Evolutionary conservation across 2,888 invertebrate genomes (phyloP).

Genomic region (Limenitis camilla): DNA sequence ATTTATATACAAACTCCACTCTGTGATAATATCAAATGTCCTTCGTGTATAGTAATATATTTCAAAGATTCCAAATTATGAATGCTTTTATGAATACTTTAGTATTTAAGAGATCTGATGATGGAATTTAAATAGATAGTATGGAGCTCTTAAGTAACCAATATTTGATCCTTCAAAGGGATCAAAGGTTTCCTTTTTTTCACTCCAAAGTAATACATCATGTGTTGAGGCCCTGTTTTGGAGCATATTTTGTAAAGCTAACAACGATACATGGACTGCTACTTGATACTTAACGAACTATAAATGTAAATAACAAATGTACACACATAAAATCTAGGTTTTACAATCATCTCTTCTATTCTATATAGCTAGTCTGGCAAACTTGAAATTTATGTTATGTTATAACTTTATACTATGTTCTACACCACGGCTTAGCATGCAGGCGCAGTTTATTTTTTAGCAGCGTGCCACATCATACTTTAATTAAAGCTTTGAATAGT

Average conservation of each 20-base stretch:
- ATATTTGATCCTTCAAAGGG: no score
- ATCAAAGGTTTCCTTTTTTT: no score
- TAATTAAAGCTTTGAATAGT: slow-evolving; percentile 4
- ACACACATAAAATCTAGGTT: slow-evolving; percentile 4
- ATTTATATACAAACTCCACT: slow-evolving; percentile 24
- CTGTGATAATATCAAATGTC: background rate
- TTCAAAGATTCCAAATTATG: background rate
- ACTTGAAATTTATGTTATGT: slow-evolving; percentile 19
- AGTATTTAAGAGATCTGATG: no score
- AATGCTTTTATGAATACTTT: no score
- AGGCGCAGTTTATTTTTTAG: slow-evolving; percentile 13
- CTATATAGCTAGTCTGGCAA: slow-evolving; percentile 6
- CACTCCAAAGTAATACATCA: no score
- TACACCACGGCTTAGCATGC: slow-evolving; percentile 16
- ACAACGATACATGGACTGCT: no score
- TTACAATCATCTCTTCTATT: slow-evolving; percentile 2
- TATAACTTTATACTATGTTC: slow-evolving; percentile 19
- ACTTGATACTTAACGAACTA: background rate
- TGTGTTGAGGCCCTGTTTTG: no score
- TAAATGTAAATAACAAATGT: slow-evolving; percentile 4
- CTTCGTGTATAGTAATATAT: background rate
- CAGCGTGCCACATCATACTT: background rate
- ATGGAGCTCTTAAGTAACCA: no score
- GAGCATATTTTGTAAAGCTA: no score
- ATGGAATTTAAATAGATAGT: no score